Evolutionary conservation across 2,113 vertebrate genomes (phyloP).

Genomic region (Sorex fumeus): DNA sequence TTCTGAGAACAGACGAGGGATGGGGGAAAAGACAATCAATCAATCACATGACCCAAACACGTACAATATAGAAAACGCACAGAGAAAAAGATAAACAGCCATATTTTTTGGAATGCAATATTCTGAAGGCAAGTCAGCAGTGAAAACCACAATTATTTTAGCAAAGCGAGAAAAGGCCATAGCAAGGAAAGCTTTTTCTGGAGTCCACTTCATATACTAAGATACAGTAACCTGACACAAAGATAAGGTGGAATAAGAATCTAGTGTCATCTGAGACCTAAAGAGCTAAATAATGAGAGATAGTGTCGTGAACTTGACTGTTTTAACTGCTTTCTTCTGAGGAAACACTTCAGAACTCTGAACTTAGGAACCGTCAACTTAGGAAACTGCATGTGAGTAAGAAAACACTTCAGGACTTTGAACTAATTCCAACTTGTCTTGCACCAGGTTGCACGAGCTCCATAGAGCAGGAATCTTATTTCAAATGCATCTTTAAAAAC

Average conservation of each 20-base stretch:
- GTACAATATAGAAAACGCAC: constrained; percentile 65
- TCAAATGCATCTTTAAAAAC: constrained; percentile 80
- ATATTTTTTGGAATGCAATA: constrained; percentile 71
- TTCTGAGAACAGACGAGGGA: constrained; percentile 79
- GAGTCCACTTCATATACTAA: constrained; percentile 64
- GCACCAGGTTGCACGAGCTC: constrained; percentile 77
- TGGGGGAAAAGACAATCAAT: constrained; percentile 26
- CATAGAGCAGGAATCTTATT: constrained; percentile 80
- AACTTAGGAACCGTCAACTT: constrained; percentile 58
- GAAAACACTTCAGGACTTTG: constrained; percentile 79
- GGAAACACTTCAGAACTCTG: constrained; percentile 71
- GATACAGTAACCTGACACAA: constrained; percentile 78
- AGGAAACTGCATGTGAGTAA: constrained; percentile 71
- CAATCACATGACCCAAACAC: constrained; percentile 61
- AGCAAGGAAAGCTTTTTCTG: constrained; percentile 75
- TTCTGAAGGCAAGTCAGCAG: constrained; percentile 69
- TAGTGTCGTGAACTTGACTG: constrained; percentile 69
- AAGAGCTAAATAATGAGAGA: constrained; percentile 63
- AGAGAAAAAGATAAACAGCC: constrained; percentile 71
- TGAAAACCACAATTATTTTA: constrained; percentile 72
- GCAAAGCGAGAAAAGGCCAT: constrained; percentile 71
- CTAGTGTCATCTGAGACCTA: constrained; percentile 67
- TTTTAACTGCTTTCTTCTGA: constrained; percentile 57
- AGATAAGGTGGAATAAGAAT: constrained; percentile 77
- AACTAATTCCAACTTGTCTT: constrained; percentile 83